phyloP scores from a whole-genome alignment of 2,113 vertebrate genomes.

The Vimba vimba region DNA sequence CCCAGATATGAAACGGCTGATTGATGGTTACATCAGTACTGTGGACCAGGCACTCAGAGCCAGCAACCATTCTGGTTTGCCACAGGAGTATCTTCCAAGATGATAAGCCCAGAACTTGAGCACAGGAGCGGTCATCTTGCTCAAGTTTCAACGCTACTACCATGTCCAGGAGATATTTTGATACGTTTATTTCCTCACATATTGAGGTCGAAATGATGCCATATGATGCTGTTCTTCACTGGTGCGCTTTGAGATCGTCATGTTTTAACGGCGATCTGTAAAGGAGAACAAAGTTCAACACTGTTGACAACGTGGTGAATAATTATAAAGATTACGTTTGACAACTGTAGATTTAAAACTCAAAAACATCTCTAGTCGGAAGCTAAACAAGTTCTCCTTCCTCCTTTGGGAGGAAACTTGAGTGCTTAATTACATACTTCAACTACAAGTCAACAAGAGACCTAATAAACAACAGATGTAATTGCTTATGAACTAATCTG shows the following conservation, averaged over 20 bases:
- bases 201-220: not conserved
- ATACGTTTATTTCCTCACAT: not conserved
- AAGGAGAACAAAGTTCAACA: not conserved
- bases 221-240: not conserved
- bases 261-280: slow-evolving; percentile 8
- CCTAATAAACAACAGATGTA: not conserved
- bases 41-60: slow-evolving; percentile 83
- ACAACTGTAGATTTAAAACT: not conserved
- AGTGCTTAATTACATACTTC: slow-evolving; percentile 5
- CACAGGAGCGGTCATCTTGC: not conserved
- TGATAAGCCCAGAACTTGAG: slow-evolving; percentile 68
- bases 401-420: not conserved
- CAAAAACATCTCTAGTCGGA: not conserved
- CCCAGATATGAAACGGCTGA: slow-evolving; percentile 82
- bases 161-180: slow-evolving; percentile 18
- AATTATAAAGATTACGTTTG: not conserved
- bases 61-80: slow-evolving; percentile 81
- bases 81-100: slow-evolving; percentile 85
- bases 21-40: slow-evolving; percentile 81
- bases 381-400: not conserved
- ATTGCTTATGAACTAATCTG: slow-evolving; percentile 1
- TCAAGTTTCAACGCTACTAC: not conserved
- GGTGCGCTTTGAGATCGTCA: not conserved
- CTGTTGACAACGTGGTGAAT: not conserved
- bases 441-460: slow-evolving; percentile 5